Conservation (phyloP, 2,888 invertebrate genomes). For the Hemithea aestivaria region DNA sequence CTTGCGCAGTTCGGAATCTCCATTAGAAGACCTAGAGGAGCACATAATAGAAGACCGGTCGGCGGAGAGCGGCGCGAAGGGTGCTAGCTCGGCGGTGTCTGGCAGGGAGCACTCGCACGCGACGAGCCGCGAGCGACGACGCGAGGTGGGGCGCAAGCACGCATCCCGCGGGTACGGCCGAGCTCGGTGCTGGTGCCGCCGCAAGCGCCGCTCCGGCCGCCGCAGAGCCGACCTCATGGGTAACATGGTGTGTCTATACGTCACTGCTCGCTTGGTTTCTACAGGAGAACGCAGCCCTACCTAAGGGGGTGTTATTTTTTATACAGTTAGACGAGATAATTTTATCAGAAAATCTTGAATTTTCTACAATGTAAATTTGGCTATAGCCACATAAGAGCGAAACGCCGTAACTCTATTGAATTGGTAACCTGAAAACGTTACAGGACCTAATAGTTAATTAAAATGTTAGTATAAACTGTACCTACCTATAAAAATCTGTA, state of each 20-base stretch:
- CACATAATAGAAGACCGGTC: conserved; percentile 70
- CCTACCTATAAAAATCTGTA: too few species aligned
- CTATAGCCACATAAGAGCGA: too few species aligned
- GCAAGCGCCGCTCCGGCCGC: conserved; percentile 66
- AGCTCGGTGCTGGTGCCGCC: conserved; percentile 66
- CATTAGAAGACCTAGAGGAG: conserved; percentile 58
- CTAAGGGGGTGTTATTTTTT: background rate
- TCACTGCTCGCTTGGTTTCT: conserved; percentile 55
- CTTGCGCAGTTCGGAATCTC: conserved; percentile 64
- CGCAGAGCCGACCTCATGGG: conserved; percentile 70
- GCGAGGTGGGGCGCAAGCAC: conserved; percentile 54
- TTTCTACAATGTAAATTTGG: too few species aligned
- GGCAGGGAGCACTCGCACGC: conserved; percentile 48
- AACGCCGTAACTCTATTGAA: too few species aligned
- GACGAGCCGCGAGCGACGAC: conserved; percentile 43
- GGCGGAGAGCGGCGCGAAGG: conserved; percentile 41
- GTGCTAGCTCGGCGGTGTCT: conserved; percentile 32
- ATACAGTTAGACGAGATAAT: too few species aligned
- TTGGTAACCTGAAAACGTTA: too few species aligned
- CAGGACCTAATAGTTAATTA: too few species aligned
- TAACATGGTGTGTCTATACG: conserved; percentile 74
- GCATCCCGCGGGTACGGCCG: conserved; percentile 51
- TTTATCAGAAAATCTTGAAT: too few species aligned
- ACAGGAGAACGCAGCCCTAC: too few species aligned
- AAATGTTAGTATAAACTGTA: too few species aligned